A percentile compares a stretch with the other conserved stretches of the same genome.
These are phyloP conservation scores for Otus sunia DNA, from an alignment of 2,113 vertebrate species.

Conservation along the genomic window DNA sequence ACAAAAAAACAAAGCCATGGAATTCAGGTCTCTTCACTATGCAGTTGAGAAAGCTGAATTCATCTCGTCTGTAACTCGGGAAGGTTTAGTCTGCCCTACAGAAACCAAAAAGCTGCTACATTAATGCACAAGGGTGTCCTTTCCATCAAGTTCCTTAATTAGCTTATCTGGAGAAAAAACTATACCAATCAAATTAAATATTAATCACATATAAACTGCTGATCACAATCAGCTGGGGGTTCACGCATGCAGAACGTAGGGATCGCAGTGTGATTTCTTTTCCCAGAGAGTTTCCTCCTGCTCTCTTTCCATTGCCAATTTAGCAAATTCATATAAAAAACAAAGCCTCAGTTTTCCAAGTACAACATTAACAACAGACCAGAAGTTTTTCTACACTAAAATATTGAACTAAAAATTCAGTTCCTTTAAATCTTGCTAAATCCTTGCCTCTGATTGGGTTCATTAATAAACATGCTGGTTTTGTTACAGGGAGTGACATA, in stretches of 20 bases:
- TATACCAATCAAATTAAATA: constrained; percentile 79
- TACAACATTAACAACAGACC: constrained; percentile 57
- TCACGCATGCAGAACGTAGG: constrained; percentile 39
- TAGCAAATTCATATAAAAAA: constrained; percentile 68
- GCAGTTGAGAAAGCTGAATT: neutral
- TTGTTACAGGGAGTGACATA: constrained; percentile 93
- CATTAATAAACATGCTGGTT: constrained; percentile 97
- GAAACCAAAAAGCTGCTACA: constrained; percentile 42
- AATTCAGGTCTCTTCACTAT: neutral
- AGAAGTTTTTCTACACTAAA: constrained; percentile 70
- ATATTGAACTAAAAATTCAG: constrained; percentile 69
- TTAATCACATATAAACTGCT: constrained; percentile 78
- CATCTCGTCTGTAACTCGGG: neutral
- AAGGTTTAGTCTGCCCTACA: constrained; percentile 39
- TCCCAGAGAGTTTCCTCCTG: constrained; percentile 62
- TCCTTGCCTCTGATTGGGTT: constrained; percentile 89
- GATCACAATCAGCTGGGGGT: constrained; percentile 70
- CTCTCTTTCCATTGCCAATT: constrained; percentile 68
- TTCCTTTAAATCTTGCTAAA: constrained; percentile 80
- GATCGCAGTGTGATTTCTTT: constrained; percentile 42
- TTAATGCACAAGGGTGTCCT: constrained; percentile 56
- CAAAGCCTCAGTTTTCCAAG: constrained; percentile 69
- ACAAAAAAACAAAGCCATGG: neutral
- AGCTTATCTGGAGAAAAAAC: constrained; percentile 74
- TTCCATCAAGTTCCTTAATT: constrained; percentile 71